Conservation (phyloP, 2,797 vertebrate species). For the Momotus momota region DNA sequence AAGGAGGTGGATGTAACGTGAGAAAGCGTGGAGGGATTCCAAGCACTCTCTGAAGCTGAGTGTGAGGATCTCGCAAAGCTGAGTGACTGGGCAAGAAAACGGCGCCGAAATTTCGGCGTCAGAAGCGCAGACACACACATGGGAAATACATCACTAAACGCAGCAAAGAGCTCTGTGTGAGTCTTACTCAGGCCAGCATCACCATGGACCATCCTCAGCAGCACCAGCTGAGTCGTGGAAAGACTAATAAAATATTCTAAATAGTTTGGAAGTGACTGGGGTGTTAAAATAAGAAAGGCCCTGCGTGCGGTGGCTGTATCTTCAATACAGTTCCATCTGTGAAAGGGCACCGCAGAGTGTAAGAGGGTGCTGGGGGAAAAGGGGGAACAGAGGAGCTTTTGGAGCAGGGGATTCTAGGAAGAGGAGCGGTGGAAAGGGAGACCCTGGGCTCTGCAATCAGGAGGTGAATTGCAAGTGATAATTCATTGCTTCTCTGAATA, state of each 20-base stretch:
- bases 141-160: not conserved
- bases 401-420: not conserved
- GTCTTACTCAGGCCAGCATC: not conserved
- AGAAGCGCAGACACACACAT: not conserved
- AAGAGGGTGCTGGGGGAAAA: too few species aligned
- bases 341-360: fast-evolving
- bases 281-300: not conserved
- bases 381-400: not conserved
- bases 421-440: not conserved
- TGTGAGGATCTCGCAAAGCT: not conserved
- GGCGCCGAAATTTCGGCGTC: not conserved
- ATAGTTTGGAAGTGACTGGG: not conserved
- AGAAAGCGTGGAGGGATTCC: not conserved
- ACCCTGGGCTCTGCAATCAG: not conserved
- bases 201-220: not conserved
- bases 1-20: not conserved
- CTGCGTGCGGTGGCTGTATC: not conserved
- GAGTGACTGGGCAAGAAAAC: not conserved
- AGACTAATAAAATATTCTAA: not conserved
- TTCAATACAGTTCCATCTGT: not conserved
- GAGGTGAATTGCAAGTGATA: not conserved
- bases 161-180: not conserved
- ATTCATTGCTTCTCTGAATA: not conserved
- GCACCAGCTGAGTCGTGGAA: not conserved
- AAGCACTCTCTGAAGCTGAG: not conserved